These are phyloP conservation scores for Bradypodion pumilum DNA, from an alignment of 2,797 vertebrate species.

Conservation along the genomic window DNA sequence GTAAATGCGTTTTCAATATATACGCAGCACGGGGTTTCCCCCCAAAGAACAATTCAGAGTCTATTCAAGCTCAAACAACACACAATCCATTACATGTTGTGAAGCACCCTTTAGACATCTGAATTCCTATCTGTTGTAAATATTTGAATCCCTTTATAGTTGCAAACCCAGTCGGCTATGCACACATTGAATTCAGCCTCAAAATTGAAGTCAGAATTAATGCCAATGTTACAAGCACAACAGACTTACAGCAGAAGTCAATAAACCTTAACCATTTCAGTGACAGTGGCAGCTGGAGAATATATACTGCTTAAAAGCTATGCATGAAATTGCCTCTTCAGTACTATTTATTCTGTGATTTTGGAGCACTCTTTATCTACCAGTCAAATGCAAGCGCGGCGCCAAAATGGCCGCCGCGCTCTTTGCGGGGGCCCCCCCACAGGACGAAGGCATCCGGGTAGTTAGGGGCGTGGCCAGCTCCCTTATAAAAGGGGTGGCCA, in stretches of 20 bases:
- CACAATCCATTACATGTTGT: conserved; percentile 69
- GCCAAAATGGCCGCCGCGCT: too few species aligned
- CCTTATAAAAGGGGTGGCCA: too few species aligned
- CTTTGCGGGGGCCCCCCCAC: too few species aligned
- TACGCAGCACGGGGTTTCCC: conserved; percentile 46
- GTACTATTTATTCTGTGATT: background rate
- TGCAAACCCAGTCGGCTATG: conserved; percentile 63
- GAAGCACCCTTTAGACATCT: conserved; percentile 68
- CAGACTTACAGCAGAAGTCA: conserved; percentile 54
- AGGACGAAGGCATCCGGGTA: too few species aligned
- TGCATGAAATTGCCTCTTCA: conserved; percentile 3
- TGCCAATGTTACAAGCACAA: conserved; percentile 52
- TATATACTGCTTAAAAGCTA: background rate
- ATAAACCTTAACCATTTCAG: conserved; percentile 58
- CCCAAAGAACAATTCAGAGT: conserved; percentile 67
- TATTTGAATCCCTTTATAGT: conserved; percentile 71
- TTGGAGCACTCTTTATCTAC: background rate
- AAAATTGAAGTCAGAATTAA: conserved; percentile 70
- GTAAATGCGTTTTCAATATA: conserved; percentile 65
- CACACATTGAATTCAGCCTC: conserved; percentile 63
- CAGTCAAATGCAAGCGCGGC: too few species aligned
- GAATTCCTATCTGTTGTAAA: conserved; percentile 68
- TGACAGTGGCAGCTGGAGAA: background rate
- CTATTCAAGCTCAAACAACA: conserved; percentile 67
- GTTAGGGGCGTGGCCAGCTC: too few species aligned